Evolutionary conservation across 2,888 invertebrate species (phyloP), one percentile per base, ranked within the genome.

Genomic region (Hecatera dysodea): DNA sequence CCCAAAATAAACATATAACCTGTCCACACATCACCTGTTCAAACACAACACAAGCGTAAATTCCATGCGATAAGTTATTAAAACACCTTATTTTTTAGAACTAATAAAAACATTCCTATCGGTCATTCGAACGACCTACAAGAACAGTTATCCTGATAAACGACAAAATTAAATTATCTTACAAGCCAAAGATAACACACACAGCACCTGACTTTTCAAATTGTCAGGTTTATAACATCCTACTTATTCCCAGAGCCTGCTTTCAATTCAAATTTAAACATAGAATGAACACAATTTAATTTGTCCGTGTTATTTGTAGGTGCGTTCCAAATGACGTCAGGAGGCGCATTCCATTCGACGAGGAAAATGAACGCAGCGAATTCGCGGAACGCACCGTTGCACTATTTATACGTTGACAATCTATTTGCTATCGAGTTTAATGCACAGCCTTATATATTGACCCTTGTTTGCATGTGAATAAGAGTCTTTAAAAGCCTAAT

Each of bases 381-480:
- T 95, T 95, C 95, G 90, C 87, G 78, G 94, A 94, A 93, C 91
- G 89, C 89, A 90, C 90, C 90, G 90, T 89, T 93, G 92, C 94
- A 93, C 93, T 95, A 94, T 94, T 93, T 93, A 94, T 94, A 93
- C 84, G 87, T 84, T 80, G 80, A 85, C 89, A 87, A 86, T 69
- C 67, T 76, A 80, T 79, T 85, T 80, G 82, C 78, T 83, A 64
- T 69, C 62, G 46, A 22, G 6, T 67, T 67, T 56, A 61, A 50
- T 29, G 22, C 9, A 50, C 59, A 48, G 64, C 75, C 72, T 69
- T 67, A 60, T 69, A 86, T 80, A 55, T 79, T 76, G 66, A 63
- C 73, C 82, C 86, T 87, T 84, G 85, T 69, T 27, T 0, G 17
- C 27, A 29, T 61, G 1, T 6, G 5, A 1, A 68, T 86, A 90